Evolutionary conservation across 1,140 invertebrate genomes (phyloP).

Genomic region (Zaprionus ornatus): DNA sequence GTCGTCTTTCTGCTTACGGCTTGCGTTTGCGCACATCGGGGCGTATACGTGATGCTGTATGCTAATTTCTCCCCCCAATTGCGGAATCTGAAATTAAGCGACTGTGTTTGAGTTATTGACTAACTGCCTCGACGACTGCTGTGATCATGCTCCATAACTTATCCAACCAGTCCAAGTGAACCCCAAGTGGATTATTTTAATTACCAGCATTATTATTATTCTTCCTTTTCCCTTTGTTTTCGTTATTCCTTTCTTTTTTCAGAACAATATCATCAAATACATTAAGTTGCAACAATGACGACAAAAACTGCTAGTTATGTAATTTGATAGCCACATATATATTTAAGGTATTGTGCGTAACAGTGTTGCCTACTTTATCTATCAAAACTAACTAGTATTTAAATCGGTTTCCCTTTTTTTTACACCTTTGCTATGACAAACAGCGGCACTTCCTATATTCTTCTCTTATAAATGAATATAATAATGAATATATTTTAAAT

Average conservation of each 20-base stretch:
- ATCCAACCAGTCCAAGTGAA: background rate
- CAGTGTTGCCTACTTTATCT: background rate
- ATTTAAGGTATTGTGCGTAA: background rate
- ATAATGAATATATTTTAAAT: too few species aligned
- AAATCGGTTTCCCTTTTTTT: too few species aligned
- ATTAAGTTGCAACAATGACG: background rate
- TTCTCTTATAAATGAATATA: too few species aligned
- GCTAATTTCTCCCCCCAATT: conserved; percentile 51
- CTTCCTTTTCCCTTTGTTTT: background rate
- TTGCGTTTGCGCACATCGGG: conserved; percentile 56
- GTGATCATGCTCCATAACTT: background rate
- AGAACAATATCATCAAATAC: background rate
- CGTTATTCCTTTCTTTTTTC: background rate
- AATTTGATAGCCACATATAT: background rate
- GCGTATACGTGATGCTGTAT: conserved; percentile 77
- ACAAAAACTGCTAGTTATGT: background rate
- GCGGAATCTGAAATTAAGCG: conserved; percentile 24
- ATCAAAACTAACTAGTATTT: too few species aligned
- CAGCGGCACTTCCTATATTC: too few species aligned
- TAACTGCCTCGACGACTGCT: conserved; percentile 5
- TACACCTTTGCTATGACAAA: too few species aligned
- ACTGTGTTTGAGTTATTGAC: conserved; percentile 66
- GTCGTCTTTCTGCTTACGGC: conserved; percentile 23
- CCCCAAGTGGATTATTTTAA: background rate
- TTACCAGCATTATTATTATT: background rate